A percentile compares a stretch with the other conserved stretches of the same genome.
These are phyloP conservation scores for Eupeodes latifasciatus DNA, from an alignment of 2,888 invertebrate genomes.

Conservation along the genomic window DNA sequence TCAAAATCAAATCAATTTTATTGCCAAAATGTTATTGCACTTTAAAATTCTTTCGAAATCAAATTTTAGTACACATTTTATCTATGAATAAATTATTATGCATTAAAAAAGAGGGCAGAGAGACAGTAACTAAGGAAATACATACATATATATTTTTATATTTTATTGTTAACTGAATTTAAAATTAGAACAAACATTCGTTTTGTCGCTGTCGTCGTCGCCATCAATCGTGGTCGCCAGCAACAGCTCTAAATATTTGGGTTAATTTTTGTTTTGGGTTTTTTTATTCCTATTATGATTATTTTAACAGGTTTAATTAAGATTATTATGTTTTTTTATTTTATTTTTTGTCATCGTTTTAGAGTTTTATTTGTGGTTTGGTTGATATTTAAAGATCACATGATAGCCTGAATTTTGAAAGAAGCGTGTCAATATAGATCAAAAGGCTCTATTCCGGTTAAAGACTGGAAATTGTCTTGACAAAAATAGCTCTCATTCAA, in stretches of 20 bases:
- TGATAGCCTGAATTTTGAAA: not conserved
- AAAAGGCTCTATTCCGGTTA: not conserved
- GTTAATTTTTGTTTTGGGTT: slow-evolving; percentile 13
- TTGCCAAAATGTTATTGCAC: slow-evolving; percentile 25
- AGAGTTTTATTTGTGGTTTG: not conserved
- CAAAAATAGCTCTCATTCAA: not conserved
- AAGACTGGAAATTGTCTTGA: not conserved
- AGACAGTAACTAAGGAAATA: not conserved
- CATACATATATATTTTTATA: too few species aligned
- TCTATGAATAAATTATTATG: too few species aligned
- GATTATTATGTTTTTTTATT: slow-evolving; percentile 5
- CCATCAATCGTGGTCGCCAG: too few species aligned
- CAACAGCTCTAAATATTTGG: slow-evolving; percentile 20
- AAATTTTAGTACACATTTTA: not conserved
- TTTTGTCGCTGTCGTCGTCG: not conserved
- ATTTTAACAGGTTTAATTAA: slow-evolving; percentile 36
- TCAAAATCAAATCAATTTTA: not conserved
- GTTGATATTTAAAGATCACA: slow-evolving; percentile 16
- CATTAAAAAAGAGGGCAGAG: too few species aligned
- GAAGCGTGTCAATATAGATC: slow-evolving; percentile 13
- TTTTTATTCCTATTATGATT: slow-evolving; percentile 18
- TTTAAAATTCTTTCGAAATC: not conserved
- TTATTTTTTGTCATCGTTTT: not conserved
- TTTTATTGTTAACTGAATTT: not conserved
- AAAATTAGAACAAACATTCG: not conserved